phyloP scores from a whole-genome alignment of 2,888 invertebrate species.

The Molanna angustata region DNA sequence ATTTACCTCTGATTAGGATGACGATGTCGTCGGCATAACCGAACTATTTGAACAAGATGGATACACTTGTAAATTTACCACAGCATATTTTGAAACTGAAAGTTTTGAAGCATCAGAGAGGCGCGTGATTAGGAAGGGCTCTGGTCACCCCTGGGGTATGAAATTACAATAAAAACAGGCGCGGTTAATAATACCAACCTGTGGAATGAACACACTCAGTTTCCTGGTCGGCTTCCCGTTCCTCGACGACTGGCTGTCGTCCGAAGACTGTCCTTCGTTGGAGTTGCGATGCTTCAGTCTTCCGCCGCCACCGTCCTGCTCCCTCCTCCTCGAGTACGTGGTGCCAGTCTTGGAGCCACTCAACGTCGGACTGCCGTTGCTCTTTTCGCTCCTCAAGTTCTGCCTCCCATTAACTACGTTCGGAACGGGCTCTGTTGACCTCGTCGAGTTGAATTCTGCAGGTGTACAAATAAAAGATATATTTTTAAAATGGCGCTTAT shows the following conservation, averaged over 20 bases:
- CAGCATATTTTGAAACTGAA: too few species aligned
- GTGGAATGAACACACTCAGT: conserved; percentile 52
- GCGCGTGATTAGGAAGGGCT: too few species aligned
- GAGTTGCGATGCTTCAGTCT: not conserved
- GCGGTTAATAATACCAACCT: too few species aligned
- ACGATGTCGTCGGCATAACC: too few species aligned
- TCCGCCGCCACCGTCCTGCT: conserved; percentile 7
- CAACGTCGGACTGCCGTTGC: not conserved
- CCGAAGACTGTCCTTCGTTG: not conserved
- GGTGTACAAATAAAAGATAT: not conserved
- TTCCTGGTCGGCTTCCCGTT: conserved; percentile 37
- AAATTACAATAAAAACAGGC: too few species aligned
- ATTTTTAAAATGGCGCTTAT: too few species aligned
- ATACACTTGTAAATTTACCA: too few species aligned
- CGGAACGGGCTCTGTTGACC: conserved; percentile 12
- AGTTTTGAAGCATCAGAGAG: too few species aligned
- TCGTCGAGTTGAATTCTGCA: conserved; percentile 18
- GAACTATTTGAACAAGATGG: too few species aligned
- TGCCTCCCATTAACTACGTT: conserved; percentile 11
- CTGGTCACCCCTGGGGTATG: too few species aligned
- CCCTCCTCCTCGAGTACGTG: conserved; percentile 14
- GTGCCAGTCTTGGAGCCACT: not conserved
- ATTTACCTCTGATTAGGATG: too few species aligned
- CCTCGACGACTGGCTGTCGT: conserved; percentile 6
- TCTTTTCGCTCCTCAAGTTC: conserved; percentile 3